Base-by-base conservation (phyloP, 2,113 vertebrate species). In the Polypterus senegalus region DNA sequence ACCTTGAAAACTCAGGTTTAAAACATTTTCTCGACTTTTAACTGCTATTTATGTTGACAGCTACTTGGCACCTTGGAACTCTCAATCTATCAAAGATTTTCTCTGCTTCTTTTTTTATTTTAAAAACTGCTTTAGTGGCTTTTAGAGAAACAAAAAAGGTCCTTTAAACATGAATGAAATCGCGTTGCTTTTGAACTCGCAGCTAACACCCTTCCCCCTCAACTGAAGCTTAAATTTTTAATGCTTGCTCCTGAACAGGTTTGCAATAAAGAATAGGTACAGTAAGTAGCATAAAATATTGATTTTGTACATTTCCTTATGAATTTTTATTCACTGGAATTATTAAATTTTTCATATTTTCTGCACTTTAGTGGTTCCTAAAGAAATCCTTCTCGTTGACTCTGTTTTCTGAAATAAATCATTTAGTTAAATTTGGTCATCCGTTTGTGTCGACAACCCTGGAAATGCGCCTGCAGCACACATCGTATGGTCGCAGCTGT, bases 281-380 rank as follows among this genome's bases (percentile, higher is more conserved):
- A 88, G 90, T 89, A 89, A 90, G 86, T 87, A 88, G 88, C 88
- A 95, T 97, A 79, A 97, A 96, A 97, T 94, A 97, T 97, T 93
- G 91, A 97, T 97, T 95, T 86, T 91, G 89, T 91, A 92, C 91
- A 92, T 93, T 94, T 94, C 89, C 89, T 89, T 93, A 92, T 92
- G 88, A 91, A 92, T 93, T 93, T 94, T 89, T 90, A 90, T 92
- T 91, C 88, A 86, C 81, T 88, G 72, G 87, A 88, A 91, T 92
- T 91, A 93, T 91, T 93, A 92, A 84, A 93, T 93, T 89, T 93
- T 93, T 95, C 83, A 97, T 93, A 81, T 90, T 53, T 86, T 79
- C 82, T 83, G 85, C 88, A 88, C 88, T 89, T 87, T 86, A 87
- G 86, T 76, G 88, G 81, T 89, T 88, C 86, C 80, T 86, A 84